These are phyloP conservation scores for Psix sp. DNA, from an alignment of 1,140 invertebrate genomes.

Conservation along the genomic window DNA sequence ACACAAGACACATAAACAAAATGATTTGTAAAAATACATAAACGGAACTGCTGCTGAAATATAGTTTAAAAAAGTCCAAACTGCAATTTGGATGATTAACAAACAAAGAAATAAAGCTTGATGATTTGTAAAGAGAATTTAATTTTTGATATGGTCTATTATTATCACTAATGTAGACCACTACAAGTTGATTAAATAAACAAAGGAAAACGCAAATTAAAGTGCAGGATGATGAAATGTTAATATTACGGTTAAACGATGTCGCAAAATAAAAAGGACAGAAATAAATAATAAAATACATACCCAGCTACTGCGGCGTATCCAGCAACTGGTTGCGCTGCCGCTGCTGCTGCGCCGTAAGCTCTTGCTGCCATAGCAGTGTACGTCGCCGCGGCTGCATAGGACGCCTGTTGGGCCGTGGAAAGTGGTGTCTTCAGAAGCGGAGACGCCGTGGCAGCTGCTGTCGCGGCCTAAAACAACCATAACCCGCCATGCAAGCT, in stretches of 20 bases:
- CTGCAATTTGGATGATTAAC: too few species aligned
- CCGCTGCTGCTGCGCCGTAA: slow-evolving; percentile 82
- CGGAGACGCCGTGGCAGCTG: slow-evolving; percentile 84
- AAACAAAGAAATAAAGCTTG: too few species aligned
- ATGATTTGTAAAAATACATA: too few species aligned
- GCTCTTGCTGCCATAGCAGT: slow-evolving; percentile 88
- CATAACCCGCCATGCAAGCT: slow-evolving; percentile 79
- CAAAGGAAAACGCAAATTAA: too few species aligned
- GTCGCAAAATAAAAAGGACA: slow-evolving; percentile 12
- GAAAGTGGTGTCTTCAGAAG: slow-evolving; percentile 83
- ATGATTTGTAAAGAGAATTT: too few species aligned
- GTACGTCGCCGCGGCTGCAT: slow-evolving; percentile 89
- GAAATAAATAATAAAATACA: slow-evolving; percentile 60
- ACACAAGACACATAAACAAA: too few species aligned
- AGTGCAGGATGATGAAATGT: too few species aligned
- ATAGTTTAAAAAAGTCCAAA: too few species aligned
- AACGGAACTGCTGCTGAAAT: too few species aligned
- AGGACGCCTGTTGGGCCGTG: slow-evolving; percentile 84
- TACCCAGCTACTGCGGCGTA: slow-evolving; percentile 84
- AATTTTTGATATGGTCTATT: too few species aligned
- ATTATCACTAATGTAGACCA: too few species aligned
- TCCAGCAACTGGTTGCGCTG: slow-evolving; percentile 82
- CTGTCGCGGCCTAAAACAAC: slow-evolving; percentile 79
- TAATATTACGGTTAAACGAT: neutral
- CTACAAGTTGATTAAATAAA: too few species aligned